Base-by-base conservation (phyloP, 2,113 vertebrate genomes). In the Hypocryptadius cinnamomeus region DNA sequence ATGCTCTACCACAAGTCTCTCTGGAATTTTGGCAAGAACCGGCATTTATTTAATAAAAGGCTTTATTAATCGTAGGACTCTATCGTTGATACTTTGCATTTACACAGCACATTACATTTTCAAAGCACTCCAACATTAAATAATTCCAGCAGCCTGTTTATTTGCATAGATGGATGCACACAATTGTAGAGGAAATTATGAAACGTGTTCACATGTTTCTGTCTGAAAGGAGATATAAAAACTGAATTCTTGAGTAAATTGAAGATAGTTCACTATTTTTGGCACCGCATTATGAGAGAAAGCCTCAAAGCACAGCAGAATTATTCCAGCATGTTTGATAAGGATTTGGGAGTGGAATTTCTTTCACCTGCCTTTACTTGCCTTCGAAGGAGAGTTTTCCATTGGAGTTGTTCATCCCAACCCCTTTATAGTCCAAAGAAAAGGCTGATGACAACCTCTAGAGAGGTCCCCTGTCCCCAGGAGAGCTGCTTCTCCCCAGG, bases 1-100 rank as follows among this genome's bases (percentile, higher is more conserved):
- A 96, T 95, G 95, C 90, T 94, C 86, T 92, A 96, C 95, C 95
- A 95, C 95, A 97, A 96, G 90, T 95, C 95, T 97, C 94, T 88
- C 84, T 93, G 93, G 94, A 97, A 95, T 97, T 95, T 96, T 96
- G 95, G 93, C 95, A 96, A 94, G 92, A 71, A 78, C 61, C 15
- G 0, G 76, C 86, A 96, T 92, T 96, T 92, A 94, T 94, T 96
- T 94, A 96, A 95, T 96, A 95, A 89, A 94, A 94, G 70, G 69
- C 69, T 70, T 92, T 95, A 95, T 96, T 97, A 97, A 96, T 96
- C 63, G 51, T 97, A 84, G 86, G 70, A 65, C 91, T 86, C 33
- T 65, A 91, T 86, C 50, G 25, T 61, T 93, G 96, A 94, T 96
- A 89, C 69, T 84, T 73, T 61, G 84, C 90, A 95, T 96, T 95